Conservation (phyloP, 1,140 invertebrate species). For the Charaxes varanes region DNA sequence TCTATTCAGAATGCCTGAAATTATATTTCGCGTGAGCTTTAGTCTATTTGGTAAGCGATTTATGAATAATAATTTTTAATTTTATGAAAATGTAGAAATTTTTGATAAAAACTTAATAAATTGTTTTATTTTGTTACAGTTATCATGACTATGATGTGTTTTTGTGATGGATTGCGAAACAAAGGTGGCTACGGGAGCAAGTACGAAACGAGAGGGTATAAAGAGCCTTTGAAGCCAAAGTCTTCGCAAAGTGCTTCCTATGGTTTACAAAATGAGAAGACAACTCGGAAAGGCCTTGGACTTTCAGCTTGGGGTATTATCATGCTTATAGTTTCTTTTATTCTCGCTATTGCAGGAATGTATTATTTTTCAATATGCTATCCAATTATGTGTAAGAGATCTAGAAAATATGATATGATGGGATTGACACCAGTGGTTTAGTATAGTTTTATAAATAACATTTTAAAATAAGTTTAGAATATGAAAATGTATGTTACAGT, state of each 20-base stretch:
- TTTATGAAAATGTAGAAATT: conserved; percentile 1
- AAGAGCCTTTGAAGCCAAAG: conserved; percentile 27
- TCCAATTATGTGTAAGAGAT: conserved; percentile 75
- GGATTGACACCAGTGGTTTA: conserved; percentile 70
- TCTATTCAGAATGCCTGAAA: no score
- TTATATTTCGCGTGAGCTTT: no score
- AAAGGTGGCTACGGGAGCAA: conserved; percentile 29
- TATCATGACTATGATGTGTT: conserved; percentile 28
- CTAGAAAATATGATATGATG: conserved; percentile 77
- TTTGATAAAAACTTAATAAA: conserved; percentile 6
- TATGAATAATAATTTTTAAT: background rate
- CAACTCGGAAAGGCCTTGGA: conserved; percentile 55
- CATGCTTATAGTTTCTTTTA: conserved; percentile 68
- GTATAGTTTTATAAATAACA: conserved; percentile 3
- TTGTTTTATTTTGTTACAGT: conserved; percentile 34
- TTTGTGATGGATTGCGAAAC: conserved; percentile 31
- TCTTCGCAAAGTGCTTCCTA: conserved; percentile 19
- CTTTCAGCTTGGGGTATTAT: conserved; percentile 78
- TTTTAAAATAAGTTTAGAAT: conserved; percentile 2
- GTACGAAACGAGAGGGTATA: conserved; percentile 20
- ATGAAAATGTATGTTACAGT: no score
- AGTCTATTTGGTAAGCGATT: background rate
- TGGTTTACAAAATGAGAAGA: conserved; percentile 16
- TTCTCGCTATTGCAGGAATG: conserved; percentile 71
- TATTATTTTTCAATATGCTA: conserved; percentile 79